Evolutionary conservation across 2,888 invertebrate genomes (phyloP).

Genomic region (Allophyes oxyacanthae): DNA sequence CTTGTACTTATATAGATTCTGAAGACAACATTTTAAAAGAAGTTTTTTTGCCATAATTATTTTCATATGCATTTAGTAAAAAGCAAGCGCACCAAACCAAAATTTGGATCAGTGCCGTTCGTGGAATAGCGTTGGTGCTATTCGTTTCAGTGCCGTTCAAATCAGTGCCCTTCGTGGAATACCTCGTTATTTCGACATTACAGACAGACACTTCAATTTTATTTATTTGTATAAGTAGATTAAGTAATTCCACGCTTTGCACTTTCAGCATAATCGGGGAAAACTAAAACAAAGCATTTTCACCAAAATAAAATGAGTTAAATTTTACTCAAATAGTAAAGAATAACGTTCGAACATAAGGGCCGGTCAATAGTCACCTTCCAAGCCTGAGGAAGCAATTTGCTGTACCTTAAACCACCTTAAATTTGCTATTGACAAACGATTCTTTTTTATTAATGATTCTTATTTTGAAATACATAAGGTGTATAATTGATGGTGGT

Average conservation of each 20-base stretch:
- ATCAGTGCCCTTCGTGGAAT: too few species aligned
- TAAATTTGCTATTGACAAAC: neutral
- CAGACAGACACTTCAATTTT: too few species aligned
- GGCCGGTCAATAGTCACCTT: constrained; percentile 61
- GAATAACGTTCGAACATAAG: constrained; percentile 54
- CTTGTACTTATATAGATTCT: neutral
- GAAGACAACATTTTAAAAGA: too few species aligned
- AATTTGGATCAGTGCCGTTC: too few species aligned
- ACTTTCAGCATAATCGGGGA: neutral
- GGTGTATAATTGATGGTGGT: neutral
- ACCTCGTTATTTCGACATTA: too few species aligned
- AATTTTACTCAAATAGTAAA: constrained; percentile 56
- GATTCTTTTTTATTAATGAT: neutral
- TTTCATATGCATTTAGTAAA: too few species aligned
- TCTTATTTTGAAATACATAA: constrained; percentile 7
- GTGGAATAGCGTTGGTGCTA: too few species aligned
- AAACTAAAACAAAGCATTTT: neutral
- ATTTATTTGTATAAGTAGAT: too few species aligned
- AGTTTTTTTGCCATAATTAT: too few species aligned
- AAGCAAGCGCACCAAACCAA: too few species aligned
- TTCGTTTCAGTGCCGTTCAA: too few species aligned
- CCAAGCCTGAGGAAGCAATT: constrained; percentile 59
- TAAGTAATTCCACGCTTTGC: too few species aligned
- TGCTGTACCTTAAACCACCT: constrained; percentile 39
- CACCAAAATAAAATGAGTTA: constrained; percentile 27